These are phyloP conservation scores for Drosophila seclusa DNA, from an alignment of 2,888 invertebrate genomes.

Conservation along the genomic window DNA sequence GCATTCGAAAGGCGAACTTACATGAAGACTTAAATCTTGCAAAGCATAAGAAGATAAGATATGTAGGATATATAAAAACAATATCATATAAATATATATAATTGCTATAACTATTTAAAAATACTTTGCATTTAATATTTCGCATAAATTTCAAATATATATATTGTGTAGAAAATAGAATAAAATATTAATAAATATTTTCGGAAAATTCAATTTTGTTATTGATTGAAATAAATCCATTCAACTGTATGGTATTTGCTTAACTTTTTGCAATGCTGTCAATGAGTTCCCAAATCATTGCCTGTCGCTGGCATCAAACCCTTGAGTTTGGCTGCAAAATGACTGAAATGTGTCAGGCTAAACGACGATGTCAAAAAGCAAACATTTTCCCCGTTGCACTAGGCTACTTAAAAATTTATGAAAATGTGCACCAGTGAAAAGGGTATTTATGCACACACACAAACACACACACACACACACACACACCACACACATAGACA, in stretches of 20 bases:
- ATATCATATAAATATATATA: neutral
- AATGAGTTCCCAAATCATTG: slow-evolving; percentile 6
- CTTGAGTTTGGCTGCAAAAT: slow-evolving; percentile 34
- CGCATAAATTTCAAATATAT: neutral
- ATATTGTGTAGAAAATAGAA: neutral
- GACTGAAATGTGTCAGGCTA: slow-evolving; percentile 60
- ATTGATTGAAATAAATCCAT: neutral
- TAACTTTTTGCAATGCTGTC: neutral
- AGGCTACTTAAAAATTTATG: slow-evolving; percentile 59
- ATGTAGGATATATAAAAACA: neutral
- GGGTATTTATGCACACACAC: slow-evolving; percentile 26
- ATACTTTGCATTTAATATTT: neutral
- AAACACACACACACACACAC: neutral
- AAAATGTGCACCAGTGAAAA: slow-evolving; percentile 31
- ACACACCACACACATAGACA: neutral
- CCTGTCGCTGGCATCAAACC: slow-evolving; percentile 28
- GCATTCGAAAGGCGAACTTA: neutral
- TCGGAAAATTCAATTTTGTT: neutral
- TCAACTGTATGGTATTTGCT: neutral
- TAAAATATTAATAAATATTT: neutral
- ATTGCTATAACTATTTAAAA: neutral
- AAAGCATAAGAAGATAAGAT: neutral
- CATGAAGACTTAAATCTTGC: neutral
- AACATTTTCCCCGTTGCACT: slow-evolving; percentile 23
- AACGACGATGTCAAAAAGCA: slow-evolving; percentile 49